A percentile compares a stretch with the other conserved stretches of the same genome.
Conservation (phyloP, 2,888 invertebrate species). For the Sussaba pulchella region DNA sequence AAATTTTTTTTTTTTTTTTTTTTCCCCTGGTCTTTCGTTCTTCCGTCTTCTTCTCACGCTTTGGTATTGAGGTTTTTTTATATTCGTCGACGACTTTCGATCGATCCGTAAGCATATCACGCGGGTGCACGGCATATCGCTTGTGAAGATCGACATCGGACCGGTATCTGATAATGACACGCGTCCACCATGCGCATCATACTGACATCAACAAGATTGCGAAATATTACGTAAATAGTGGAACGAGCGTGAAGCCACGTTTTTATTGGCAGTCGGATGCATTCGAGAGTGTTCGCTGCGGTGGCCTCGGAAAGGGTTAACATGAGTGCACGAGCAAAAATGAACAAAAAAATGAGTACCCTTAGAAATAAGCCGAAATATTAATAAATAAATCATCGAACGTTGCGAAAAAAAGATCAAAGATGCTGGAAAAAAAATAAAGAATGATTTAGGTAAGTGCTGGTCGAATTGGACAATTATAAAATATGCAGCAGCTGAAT, state of each 20-base stretch:
- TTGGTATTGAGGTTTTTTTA: slow-evolving; percentile 14
- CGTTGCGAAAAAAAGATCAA: no score
- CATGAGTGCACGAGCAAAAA: background rate
- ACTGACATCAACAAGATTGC: background rate
- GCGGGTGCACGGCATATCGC: slow-evolving; percentile 34
- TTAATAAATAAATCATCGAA: no score
- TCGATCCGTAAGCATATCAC: slow-evolving; percentile 40
- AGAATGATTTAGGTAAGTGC: no score
- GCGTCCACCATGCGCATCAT: slow-evolving; percentile 15
- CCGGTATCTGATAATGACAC: slow-evolving; percentile 61
- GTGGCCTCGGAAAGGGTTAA: background rate
- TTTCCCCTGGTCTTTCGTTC: background rate
- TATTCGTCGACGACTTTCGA: slow-evolving; percentile 14
- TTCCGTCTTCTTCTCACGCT: slow-evolving; percentile 32
- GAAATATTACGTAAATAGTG: slow-evolving; percentile 60
- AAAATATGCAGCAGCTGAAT: no score
- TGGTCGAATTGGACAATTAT: no score
- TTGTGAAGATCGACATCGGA: slow-evolving; percentile 49
- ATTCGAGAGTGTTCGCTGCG: slow-evolving; percentile 7
- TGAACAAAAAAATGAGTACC: background rate
- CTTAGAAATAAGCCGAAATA: no score
- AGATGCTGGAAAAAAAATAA: no score
- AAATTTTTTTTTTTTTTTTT: slow-evolving; percentile 51
- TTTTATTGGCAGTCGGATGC: slow-evolving; percentile 31
- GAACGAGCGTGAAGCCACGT: slow-evolving; percentile 35